A percentile compares a stretch with the other conserved stretches of the same genome.
Conservation (phyloP, 2,888 invertebrate species). For the Platycnemis pennipes region DNA sequence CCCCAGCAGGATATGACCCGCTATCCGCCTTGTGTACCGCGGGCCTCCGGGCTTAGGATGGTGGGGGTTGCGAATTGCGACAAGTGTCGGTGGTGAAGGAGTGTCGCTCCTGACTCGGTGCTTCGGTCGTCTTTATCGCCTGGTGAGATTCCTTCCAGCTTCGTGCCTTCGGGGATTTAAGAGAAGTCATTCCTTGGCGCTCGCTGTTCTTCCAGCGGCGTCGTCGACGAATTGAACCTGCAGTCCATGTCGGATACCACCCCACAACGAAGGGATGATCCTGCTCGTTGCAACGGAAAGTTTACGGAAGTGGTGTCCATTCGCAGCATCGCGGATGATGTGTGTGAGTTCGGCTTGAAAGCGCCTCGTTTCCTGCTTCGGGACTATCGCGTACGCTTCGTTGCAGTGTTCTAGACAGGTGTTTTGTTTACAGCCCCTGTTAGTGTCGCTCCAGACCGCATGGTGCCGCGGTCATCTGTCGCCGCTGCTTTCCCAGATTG, state of each 20-base stretch:
- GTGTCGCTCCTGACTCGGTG: too few species aligned
- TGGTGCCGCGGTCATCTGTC: conserved; percentile 16
- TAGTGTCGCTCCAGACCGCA: neutral
- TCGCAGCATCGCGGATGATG: neutral
- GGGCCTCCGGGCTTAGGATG: neutral
- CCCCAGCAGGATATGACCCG: neutral
- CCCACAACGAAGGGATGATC: neutral
- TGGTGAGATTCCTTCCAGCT: too few species aligned
- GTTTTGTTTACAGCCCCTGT: neutral
- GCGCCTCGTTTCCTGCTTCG: neutral
- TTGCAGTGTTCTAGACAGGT: neutral
- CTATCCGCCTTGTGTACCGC: neutral
- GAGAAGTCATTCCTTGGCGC: too few species aligned
- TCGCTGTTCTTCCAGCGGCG: too few species aligned
- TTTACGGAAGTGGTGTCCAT: neutral
- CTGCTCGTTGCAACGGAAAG: neutral
- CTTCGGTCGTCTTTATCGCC: too few species aligned
- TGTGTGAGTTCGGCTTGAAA: neutral
- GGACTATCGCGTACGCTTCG: too few species aligned
- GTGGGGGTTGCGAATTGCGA: neutral
- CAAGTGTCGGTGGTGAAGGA: neutral
- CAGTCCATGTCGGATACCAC: neutral
- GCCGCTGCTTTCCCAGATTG: neutral
- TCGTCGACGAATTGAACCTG: neutral
- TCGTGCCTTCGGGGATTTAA: too few species aligned